phyloP scores from a whole-genome alignment of 2,113 vertebrate species.

The mouse (Mus musculus) region DNA sequence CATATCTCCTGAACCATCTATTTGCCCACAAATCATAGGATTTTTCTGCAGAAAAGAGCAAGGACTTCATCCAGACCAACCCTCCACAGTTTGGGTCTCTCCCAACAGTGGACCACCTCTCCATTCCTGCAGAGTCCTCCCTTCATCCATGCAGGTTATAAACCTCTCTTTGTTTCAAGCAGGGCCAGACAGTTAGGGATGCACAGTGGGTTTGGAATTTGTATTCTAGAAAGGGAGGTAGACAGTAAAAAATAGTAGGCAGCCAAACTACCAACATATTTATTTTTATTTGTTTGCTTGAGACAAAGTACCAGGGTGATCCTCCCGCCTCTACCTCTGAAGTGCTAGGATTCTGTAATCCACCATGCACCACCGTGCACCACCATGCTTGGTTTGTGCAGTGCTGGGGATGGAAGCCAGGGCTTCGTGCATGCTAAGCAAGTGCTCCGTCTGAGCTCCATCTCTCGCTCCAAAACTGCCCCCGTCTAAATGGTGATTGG shows the following conservation, averaged over 20 bases:
- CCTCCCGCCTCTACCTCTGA: background rate
- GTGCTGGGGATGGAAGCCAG: background rate
- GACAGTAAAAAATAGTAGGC: background rate
- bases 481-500: background rate
- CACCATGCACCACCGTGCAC: background rate
- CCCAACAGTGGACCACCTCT: background rate
- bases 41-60: background rate
- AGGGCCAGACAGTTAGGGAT: background rate
- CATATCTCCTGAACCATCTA: background rate
- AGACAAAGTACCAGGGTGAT: background rate
- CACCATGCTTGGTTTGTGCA: background rate
- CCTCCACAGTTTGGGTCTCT: background rate
- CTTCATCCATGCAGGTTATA: background rate
- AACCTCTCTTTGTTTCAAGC: background rate
- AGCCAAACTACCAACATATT: background rate
- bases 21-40: background rate
- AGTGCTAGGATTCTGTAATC: background rate
- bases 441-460: fast-evolving
- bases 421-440: background rate
- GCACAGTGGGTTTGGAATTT: background rate
- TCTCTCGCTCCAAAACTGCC: background rate
- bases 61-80: background rate
- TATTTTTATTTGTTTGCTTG: background rate
- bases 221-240: background rate
- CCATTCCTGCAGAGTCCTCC: background rate